Conservation (phyloP, 2,113 vertebrate species). For the Salvelinus fontinalis region DNA sequence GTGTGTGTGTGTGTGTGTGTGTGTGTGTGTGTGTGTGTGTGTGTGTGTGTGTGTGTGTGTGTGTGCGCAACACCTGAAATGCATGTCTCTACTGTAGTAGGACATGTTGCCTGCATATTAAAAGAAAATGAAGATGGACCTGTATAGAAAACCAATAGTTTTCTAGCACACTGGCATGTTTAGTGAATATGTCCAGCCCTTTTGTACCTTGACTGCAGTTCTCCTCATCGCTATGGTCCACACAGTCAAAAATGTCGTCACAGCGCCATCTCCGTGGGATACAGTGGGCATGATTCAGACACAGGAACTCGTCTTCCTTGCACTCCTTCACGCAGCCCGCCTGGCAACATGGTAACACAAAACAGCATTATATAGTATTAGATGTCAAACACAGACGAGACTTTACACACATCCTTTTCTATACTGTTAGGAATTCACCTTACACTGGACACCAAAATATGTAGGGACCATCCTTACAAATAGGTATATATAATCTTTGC, state of each 20-base stretch:
- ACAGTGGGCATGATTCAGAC: constrained; percentile 91
- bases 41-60: no score
- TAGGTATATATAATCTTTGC: no score
- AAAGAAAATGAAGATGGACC: no score
- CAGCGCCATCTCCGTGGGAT: constrained; percentile 92
- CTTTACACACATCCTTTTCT: no score
- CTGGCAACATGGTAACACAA: constrained; percentile 66
- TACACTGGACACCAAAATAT: no score
- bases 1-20: no score
- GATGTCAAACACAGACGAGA: background rate
- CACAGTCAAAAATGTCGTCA: constrained; percentile 89
- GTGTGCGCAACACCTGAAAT: no score
- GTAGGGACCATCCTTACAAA: no score
- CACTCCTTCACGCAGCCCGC: constrained; percentile 91
- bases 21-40: no score
- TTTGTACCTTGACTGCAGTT: constrained; percentile 80
- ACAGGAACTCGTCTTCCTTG: constrained; percentile 91
- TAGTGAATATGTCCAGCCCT: background rate
- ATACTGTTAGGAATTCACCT: no score
- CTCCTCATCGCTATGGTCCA: constrained; percentile 95
- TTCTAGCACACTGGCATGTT: background rate
- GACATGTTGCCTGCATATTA: no score
- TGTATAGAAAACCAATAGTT: background rate
- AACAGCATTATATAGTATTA: background rate
- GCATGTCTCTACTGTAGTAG: no score